phyloP scores from a whole-genome alignment of 1,140 invertebrate genomes.

The Neodiprion virginianus region DNA sequence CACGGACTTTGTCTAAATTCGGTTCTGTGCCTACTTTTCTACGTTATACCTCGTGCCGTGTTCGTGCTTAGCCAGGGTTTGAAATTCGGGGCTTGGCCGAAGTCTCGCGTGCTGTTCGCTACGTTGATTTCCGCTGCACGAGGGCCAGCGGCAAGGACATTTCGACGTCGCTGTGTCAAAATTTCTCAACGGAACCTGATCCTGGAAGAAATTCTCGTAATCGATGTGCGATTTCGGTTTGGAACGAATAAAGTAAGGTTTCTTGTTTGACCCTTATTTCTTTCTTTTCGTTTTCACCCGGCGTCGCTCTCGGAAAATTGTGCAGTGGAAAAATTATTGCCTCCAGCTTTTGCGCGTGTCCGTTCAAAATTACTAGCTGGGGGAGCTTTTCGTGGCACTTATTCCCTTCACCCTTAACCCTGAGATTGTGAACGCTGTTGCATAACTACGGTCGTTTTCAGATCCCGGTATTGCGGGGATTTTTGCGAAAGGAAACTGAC shows the following conservation, averaged over 20 bases:
- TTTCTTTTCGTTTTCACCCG: slow-evolving; percentile 26
- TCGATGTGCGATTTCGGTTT: background rate
- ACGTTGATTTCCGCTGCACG: background rate
- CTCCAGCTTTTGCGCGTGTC: slow-evolving; percentile 14
- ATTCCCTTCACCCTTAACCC: no score
- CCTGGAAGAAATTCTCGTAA: background rate
- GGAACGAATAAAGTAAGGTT: no score
- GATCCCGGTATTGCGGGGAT: no score
- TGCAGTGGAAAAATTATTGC: slow-evolving; percentile 17
- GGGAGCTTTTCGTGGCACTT: background rate
- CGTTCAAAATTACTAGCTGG: background rate
- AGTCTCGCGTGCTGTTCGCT: background rate
- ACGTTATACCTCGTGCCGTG: background rate
- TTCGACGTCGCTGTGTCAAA: background rate
- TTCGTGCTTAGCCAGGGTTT: background rate
- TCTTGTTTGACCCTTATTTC: slow-evolving; percentile 20
- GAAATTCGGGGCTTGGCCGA: background rate
- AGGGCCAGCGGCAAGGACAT: background rate
- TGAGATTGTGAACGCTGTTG: no score
- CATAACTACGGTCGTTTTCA: no score
- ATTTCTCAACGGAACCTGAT: background rate
- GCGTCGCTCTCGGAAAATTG: slow-evolving; percentile 12
- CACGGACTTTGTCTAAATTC: background rate
- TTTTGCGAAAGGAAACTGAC: no score
- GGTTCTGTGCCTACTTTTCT: background rate